Evolutionary conservation across 2,113 vertebrate genomes (phyloP).

Genomic region (Pundamilia nyererei): DNA sequence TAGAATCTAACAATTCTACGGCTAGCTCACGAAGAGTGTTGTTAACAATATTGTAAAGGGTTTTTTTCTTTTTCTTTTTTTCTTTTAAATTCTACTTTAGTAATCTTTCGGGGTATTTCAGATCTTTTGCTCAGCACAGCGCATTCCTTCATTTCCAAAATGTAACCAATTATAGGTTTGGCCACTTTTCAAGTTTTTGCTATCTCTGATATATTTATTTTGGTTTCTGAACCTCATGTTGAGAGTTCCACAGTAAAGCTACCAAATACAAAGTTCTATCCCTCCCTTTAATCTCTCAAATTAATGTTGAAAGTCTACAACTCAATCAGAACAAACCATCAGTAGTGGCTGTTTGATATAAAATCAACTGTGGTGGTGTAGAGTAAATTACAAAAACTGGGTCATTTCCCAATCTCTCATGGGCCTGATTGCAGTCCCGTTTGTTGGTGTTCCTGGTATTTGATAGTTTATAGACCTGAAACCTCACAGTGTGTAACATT

Average conservation of each 20-base stretch:
- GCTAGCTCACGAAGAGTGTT: not conserved
- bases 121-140: not conserved
- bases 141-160: not conserved
- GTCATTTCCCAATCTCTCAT: not conserved
- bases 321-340: not conserved
- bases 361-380: not conserved
- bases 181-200: not conserved
- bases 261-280: not conserved
- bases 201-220: not conserved
- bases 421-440: not conserved
- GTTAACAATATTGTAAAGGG: not conserved
- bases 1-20: not conserved
- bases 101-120: not conserved
- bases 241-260: not conserved
- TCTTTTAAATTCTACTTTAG: not conserved
- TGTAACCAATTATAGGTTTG: not conserved
- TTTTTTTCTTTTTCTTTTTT: not conserved
- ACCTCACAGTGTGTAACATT: not conserved
- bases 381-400: not conserved
- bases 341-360: not conserved
- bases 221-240: not conserved
- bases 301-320: not conserved
- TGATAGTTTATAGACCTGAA: not conserved
- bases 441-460: not conserved
- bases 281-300: not conserved